Conservation (phyloP, 2,113 vertebrate genomes). For the Azemiops feae region DNA sequence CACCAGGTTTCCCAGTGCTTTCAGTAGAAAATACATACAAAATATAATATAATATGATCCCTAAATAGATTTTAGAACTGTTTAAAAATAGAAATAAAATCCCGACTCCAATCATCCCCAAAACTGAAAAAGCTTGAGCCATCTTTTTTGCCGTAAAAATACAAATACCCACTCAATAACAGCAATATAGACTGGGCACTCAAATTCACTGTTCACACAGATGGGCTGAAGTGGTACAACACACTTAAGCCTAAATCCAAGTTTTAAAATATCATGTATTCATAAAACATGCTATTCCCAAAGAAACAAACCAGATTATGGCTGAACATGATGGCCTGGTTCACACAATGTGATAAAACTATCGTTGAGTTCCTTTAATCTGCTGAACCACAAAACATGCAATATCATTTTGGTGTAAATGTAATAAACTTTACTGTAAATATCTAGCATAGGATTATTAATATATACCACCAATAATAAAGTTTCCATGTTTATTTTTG, state of each 20-base stretch:
- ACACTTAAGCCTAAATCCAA: neutral
- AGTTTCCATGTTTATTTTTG: neutral
- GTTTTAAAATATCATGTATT: neutral
- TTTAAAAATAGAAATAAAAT: neutral
- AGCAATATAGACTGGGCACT: neutral
- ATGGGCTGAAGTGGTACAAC: neutral
- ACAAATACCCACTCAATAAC: neutral
- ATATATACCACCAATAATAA: neutral
- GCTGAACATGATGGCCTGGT: neutral
- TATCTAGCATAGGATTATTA: neutral
- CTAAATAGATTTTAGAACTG: neutral
- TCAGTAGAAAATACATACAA: neutral
- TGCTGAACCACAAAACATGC: neutral
- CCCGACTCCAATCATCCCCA: neutral
- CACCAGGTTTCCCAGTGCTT: no score
- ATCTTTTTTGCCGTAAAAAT: neutral
- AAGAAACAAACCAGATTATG: neutral
- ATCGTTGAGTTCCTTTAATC: neutral
- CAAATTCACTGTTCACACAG: neutral
- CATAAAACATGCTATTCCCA: neutral
- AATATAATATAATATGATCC: neutral
- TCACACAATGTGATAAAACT: neutral
- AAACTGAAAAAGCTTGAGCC: neutral
- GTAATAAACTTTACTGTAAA: neutral
- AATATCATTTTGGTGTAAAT: neutral